A percentile compares a stretch with the other conserved stretches of the same genome.
Evolutionary conservation across 1,140 invertebrate genomes (phyloP).

Genomic region (Diorhabda elongata): DNA sequence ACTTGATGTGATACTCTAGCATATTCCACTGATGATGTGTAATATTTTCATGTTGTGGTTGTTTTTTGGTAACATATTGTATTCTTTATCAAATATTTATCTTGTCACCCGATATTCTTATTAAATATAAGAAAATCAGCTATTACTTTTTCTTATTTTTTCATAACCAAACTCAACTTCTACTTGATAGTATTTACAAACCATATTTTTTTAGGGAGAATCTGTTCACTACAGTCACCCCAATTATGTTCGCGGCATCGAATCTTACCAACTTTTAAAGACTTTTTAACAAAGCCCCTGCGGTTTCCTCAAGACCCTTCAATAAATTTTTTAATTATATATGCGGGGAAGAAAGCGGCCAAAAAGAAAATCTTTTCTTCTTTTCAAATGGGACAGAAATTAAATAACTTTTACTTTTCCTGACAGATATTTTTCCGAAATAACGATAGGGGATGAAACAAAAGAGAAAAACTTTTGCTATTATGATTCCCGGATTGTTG

Average conservation of each 20-base stretch:
- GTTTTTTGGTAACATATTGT: too few relatives aligned
- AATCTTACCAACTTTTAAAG: conserved; percentile 2
- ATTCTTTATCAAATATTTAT: too few relatives aligned
- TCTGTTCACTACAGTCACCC: neutral
- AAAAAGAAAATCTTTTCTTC: neutral
- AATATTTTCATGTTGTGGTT: too few relatives aligned
- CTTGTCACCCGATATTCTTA: too few relatives aligned
- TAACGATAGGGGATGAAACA: conserved; percentile 19
- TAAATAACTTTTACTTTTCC: conserved; percentile 8
- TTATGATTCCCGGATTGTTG: conserved; percentile 22
- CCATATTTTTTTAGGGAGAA: neutral
- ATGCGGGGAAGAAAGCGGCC: neutral
- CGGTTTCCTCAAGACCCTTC: neutral
- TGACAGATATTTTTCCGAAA: conserved; percentile 14
- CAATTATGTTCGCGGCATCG: neutral
- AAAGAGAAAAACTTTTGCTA: conserved; percentile 22
- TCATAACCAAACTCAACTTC: too few relatives aligned
- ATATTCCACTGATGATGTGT: too few relatives aligned
- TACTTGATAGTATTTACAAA: neutral
- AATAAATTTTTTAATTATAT: neutral
- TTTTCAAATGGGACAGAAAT: conserved; percentile 7
- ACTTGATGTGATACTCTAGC: too few relatives aligned
- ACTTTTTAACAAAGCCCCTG: conserved; percentile 2
- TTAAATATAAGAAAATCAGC: too few relatives aligned
- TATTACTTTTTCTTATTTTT: too few relatives aligned